Base-by-base conservation (phyloP, 2,888 invertebrate genomes). In the Gandaritis pyraliata region DNA sequence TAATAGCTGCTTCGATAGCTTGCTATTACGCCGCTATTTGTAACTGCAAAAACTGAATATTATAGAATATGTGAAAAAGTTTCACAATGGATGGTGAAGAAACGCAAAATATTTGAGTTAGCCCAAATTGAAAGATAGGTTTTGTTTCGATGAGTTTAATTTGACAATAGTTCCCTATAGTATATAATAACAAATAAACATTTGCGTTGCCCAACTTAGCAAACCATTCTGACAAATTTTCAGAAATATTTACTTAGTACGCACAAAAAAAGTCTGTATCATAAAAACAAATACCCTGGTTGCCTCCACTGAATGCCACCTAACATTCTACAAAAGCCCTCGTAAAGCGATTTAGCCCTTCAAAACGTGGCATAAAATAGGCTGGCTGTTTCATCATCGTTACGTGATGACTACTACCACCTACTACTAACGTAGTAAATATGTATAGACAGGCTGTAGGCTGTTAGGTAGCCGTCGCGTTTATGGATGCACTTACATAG, bases 1-100 rank as follows among this genome's bases (percentile, higher is more conserved):
- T 75, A 74, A 70, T 75, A 70, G 65, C 55, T 55, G 47, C 45
- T 45, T 56, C 56, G 61, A 65, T 64, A 56, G 33, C 63, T 68
- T 68, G 61, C 57, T 56, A 52, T 41, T 8, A 13, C 8, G 15
- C 41, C 15, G 13, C 15, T 41, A 39, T 13, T 41, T 13, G 15
- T 41, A 15, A 15, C 1, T 15, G 8, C 2, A 0, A 13, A 13
- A 1, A 41, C 15, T 33, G 33, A 10, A 11, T 10, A 33, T 33
- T 33, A 6, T 10, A 33, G n/a, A n/a, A n/a, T n/a, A n/a, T n/a
- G n/a, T n/a, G n/a, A n/a, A n/a, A n/a, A n/a, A n/a, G 5, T 33
- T 33, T 0, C 33, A 33, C 33, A 33, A 33, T 33, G 8, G 33
- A 23, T 23, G 1, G 23, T 23, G 23, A 23, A 23, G 23, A 23